Percentiles rank a stretch among this genome's conserved stretches.
phyloP scores from a whole-genome alignment of 2,113 vertebrate genomes.

The Pterocles orientalis region DNA sequence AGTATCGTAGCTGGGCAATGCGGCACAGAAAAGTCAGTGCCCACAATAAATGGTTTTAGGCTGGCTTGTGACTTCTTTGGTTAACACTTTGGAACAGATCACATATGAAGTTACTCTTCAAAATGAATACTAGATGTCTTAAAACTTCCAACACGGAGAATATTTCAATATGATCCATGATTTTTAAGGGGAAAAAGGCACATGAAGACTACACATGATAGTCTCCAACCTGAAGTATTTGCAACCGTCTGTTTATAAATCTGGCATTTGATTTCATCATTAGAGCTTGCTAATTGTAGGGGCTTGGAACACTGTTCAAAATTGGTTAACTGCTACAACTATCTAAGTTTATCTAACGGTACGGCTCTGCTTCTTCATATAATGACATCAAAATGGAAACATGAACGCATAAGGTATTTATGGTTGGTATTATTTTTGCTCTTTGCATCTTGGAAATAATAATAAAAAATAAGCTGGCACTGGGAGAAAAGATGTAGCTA shows the following conservation, averaged over 20 bases:
- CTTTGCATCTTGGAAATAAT: neutral
- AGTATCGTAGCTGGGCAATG: neutral
- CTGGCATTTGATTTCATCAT: neutral
- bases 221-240: neutral
- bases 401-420: neutral
- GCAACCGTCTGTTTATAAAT: neutral
- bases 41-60: neutral
- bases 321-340: neutral
- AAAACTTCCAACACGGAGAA: neutral
- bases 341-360: rapidly evolving
- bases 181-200: neutral
- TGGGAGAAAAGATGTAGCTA: neutral
- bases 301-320: neutral
- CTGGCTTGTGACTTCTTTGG: neutral
- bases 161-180: neutral
- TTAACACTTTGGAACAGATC: neutral
- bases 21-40: neutral
- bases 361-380: neutral
- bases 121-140: neutral
- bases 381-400: neutral
- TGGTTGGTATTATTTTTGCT: neutral
- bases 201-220: rapidly evolving
- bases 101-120: neutral
- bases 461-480: neutral
- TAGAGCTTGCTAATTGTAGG: neutral